Conservation (phyloP, 2,113 vertebrate species). For the Myiopsitta monachus region DNA sequence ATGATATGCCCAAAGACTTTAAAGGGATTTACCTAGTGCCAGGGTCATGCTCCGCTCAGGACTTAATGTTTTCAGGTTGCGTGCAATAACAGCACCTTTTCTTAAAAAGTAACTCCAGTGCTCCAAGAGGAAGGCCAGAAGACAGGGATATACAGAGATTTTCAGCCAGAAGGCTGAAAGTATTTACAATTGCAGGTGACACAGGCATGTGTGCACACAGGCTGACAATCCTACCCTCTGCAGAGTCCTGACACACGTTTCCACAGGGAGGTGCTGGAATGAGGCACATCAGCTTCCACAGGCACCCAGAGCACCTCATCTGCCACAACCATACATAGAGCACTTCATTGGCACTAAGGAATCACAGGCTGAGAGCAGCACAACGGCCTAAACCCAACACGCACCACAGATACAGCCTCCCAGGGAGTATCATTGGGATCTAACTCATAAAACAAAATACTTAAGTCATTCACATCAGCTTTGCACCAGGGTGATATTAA, state of each 20-base stretch:
- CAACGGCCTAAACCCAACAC: not conserved
- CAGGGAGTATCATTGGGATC: not conserved
- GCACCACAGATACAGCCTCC: not conserved
- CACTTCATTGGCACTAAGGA: not conserved
- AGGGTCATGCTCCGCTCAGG: not conserved
- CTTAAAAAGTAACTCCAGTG: not conserved
- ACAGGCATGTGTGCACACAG: fast-evolving
- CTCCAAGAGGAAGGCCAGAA: not conserved
- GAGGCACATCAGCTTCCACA: not conserved
- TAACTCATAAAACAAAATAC: not conserved
- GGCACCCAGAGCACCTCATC: not conserved
- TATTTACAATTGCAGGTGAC: not conserved
- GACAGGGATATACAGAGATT: not conserved
- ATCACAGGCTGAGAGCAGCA: not conserved
- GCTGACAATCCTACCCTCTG: not conserved
- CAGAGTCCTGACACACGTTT: not conserved
- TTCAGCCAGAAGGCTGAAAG: not conserved
- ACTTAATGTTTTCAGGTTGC: not conserved
- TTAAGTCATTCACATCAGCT: not conserved
- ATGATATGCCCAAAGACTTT: not conserved
- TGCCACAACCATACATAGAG: not conserved
- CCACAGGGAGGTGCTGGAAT: not conserved
- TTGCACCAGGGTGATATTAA: not conserved
- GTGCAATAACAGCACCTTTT: not conserved
- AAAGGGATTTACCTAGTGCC: not conserved